Evolutionary conservation across 1,140 invertebrate species (phyloP), one percentile per base, ranked within the genome.

Genomic region (Cecropterus lyciades): DNA sequence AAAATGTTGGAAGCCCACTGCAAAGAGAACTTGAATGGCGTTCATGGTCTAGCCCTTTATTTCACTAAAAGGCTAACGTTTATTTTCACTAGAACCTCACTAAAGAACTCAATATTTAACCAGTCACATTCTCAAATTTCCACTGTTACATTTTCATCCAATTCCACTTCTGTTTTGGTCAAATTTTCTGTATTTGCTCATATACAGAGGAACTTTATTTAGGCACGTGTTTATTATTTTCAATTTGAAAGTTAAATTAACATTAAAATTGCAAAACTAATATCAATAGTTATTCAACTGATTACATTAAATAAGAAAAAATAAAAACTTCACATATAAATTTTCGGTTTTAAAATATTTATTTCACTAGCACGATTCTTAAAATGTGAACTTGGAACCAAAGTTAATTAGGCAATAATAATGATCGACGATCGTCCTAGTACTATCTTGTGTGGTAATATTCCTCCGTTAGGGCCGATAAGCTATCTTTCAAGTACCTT

Each of bases 1-100:
- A 64, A 83, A 84, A 67, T 85, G 74, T 68, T 89, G 87, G 56
- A 87, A 67, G 0, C 84, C 77, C 6, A 81, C 69, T 6, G 84
- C 67, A n/a, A 86, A 80, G 45, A 87, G 51, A 1, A 89, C 79
- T 45, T 79, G 72, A 4, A 89, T 69, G 10, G 81, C 77, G 53
- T 82, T 79, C 16, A 82, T 46, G 30, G 46, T 69, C 13, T 17
- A 13, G 60, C 27, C 13, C 6, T 3, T 15, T 59, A 33, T 15
- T 11, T 37, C 33, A 4, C 10, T 10, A 37, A 37, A 11, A 1
- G 10, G n/a, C 3, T 11, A 37, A 37, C 11, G 2, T 37, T 11
- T 6, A 0, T 1, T 11, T 11, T 37, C 33, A 37, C 33, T 1
- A 37, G 7, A 37, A 37, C 11, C 49, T 66, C 20, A 30, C 63